These are phyloP conservation scores for Acyrthosiphon pisum DNA, from an alignment of 1,140 invertebrate genomes.

Conservation along the genomic window DNA sequence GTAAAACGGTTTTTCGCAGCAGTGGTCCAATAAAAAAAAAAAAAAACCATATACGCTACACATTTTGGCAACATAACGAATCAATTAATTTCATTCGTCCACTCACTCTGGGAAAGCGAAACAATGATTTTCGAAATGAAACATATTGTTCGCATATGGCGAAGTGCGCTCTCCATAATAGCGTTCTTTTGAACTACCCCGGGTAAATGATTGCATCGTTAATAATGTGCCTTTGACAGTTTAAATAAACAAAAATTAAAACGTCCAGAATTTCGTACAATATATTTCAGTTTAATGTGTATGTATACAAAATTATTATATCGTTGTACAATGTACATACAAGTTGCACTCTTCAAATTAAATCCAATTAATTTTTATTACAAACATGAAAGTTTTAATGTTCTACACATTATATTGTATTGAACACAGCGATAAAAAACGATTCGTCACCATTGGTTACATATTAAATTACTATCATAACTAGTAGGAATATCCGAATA, in stretches of 20 bases:
- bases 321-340: not conserved
- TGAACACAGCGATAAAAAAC: not conserved
- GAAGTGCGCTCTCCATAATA: not conserved
- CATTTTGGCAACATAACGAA: not conserved
- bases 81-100: constrained; percentile 17
- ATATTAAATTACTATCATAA: too few relatives aligned
- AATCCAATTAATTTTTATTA: not conserved
- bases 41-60: not conserved
- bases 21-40: not conserved
- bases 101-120: not conserved
- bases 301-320: not conserved
- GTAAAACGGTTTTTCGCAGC: not conserved
- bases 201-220: constrained; percentile 3
- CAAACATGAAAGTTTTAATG: not conserved
- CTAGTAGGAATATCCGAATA: too few relatives aligned
- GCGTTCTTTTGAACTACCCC: not conserved
- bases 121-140: constrained; percentile 15
- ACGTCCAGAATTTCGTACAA: not conserved
- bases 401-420: not conserved
- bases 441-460: not conserved
- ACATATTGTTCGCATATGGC: not conserved
- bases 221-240: not conserved
- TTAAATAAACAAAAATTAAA: constrained; percentile 1
- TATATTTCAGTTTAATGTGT: constrained; percentile 15
- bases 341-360: not conserved